Evolutionary conservation across 2,113 vertebrate genomes (phyloP).

Genomic region (Thunnus thynnus): DNA sequence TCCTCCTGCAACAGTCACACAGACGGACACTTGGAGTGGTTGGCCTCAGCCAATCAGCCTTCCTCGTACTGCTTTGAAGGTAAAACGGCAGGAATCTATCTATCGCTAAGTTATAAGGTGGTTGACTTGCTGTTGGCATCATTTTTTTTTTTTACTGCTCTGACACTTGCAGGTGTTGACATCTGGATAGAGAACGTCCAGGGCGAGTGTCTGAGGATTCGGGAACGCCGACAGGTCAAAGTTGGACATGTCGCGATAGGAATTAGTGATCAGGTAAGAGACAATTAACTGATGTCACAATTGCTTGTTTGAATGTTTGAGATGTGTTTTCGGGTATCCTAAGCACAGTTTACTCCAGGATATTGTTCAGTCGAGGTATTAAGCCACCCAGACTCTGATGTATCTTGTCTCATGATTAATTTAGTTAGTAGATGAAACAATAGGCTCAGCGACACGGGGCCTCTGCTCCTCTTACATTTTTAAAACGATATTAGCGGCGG

Average conservation of each 20-base stretch:
- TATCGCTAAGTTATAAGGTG: fast-evolving
- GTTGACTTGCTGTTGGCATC: neutral
- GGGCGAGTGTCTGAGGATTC: conserved; percentile 92
- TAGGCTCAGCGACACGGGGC: no score
- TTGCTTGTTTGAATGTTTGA: neutral
- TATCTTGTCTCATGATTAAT: no score
- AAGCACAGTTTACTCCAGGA: no score
- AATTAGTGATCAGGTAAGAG: conserved; percentile 94
- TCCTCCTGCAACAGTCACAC: conserved; percentile 92
- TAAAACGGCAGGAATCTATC: conserved; percentile 44
- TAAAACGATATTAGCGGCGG: no score
- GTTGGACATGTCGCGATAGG: conserved; percentile 93
- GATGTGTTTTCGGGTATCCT: no score
- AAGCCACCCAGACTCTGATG: no score
- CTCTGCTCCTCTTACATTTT: no score
- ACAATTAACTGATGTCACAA: neutral
- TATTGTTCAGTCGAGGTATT: no score
- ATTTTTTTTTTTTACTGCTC: neutral
- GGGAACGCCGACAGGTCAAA: conserved; percentile 90
- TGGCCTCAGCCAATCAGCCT: conserved; percentile 83
- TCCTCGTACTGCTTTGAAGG: conserved; percentile 89
- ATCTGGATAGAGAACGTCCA: conserved; percentile 92
- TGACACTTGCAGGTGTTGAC: conserved; percentile 87
- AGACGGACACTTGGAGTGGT: conserved; percentile 86
- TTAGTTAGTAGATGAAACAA: no score